Evolutionary conservation across 1,140 invertebrate species (phyloP).

Genomic region (Octopus sinensis): DNA sequence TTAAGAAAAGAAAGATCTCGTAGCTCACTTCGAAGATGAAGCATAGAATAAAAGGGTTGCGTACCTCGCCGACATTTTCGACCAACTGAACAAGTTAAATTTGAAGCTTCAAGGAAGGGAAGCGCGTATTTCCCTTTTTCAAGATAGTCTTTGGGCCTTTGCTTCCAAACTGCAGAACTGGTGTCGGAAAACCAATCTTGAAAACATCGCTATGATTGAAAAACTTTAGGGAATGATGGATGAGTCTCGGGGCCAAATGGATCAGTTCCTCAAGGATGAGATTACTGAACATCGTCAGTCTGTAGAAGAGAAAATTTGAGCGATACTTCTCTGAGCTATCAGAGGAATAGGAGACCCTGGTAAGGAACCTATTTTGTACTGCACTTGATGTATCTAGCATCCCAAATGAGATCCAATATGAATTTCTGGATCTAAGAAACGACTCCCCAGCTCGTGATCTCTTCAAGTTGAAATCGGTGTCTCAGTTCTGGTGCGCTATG

Average conservation of each 20-base stretch:
- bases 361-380: neutral
- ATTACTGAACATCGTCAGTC: conserved; percentile 13
- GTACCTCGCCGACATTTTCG: conserved; percentile 8
- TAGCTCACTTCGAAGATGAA: conserved; percentile 10
- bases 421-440: conserved; percentile 11
- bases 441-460: conserved; percentile 9
- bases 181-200: conserved; percentile 3
- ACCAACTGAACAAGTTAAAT: neutral
- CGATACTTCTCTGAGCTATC: conserved; percentile 10
- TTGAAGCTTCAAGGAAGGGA: conserved; percentile 11
- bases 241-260: neutral
- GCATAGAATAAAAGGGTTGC: conserved; percentile 11
- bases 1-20: neutral
- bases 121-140: neutral
- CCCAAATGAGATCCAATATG: neutral
- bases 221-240: conserved; percentile 3
- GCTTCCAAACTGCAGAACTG: conserved; percentile 14
- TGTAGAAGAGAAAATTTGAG: neutral
- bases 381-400: conserved; percentile 10
- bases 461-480: conserved; percentile 7
- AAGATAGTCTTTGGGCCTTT: conserved; percentile 2
- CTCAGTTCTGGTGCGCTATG: conserved; percentile 10
- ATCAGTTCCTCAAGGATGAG: conserved; percentile 11
- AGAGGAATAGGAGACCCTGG: neutral
- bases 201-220: neutral